phyloP scores from a whole-genome alignment of 2,888 invertebrate genomes.

The Pelosia muscerda region DNA sequence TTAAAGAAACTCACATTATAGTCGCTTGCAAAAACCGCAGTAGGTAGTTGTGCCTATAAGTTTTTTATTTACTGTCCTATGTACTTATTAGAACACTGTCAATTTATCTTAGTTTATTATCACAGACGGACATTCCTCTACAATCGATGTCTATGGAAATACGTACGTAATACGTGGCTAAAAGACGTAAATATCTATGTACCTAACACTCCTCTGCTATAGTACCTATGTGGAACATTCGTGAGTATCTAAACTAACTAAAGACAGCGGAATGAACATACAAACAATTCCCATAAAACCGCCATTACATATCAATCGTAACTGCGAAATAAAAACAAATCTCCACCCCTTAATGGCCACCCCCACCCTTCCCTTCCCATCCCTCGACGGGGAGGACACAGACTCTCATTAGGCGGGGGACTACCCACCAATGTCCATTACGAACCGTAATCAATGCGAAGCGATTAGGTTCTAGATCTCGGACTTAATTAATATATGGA shows the following conservation, averaged over 20 bases:
- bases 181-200: background rate
- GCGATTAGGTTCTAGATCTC: constrained; percentile 68
- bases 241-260: background rate
- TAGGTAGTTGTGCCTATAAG: too few species aligned
- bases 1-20: too few species aligned
- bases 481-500: constrained; percentile 62
- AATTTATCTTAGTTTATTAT: too few species aligned
- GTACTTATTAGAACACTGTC: too few species aligned
- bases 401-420: constrained; percentile 65
- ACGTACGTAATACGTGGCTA: too few species aligned
- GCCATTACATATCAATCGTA: constrained; percentile 31
- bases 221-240: background rate
- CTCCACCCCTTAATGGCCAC: constrained; percentile 43
- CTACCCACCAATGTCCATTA: constrained; percentile 64
- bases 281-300: constrained; percentile 18
- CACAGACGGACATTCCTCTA: too few species aligned
- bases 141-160: background rate
- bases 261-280: constrained; percentile 2
- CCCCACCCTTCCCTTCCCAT: constrained; percentile 43
- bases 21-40: too few species aligned
- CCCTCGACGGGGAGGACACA: constrained; percentile 46
- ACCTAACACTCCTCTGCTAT: background rate
- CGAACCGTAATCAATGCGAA: constrained; percentile 74
- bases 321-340: constrained; percentile 36
- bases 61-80: too few species aligned